Conservation (phyloP, 2,113 vertebrate genomes). For the Daphoenositta chrysoptera region DNA sequence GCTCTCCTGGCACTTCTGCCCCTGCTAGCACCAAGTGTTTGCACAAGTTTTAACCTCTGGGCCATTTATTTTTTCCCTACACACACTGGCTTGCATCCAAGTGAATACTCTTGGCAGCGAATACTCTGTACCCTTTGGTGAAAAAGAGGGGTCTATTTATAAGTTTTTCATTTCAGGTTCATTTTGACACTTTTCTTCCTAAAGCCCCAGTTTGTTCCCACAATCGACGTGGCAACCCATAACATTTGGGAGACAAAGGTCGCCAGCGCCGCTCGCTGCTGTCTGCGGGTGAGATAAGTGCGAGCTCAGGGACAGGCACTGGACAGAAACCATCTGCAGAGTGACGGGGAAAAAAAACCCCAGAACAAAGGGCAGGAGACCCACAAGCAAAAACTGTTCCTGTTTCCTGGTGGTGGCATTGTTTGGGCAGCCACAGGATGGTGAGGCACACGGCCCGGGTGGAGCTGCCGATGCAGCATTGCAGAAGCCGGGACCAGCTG, state of each 20-base stretch:
- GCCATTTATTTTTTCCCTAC: background rate
- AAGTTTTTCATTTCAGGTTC: background rate
- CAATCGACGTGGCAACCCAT: background rate
- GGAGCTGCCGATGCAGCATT: background rate
- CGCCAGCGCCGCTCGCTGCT: accelerated
- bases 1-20: background rate
- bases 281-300: background rate
- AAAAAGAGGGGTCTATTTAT: background rate
- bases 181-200: background rate
- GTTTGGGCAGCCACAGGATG: background rate
- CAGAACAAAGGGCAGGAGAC: background rate
- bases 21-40: background rate
- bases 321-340: background rate
- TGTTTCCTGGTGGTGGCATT: background rate
- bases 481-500: background rate
- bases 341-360: background rate
- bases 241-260: background rate
- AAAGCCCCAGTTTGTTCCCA: background rate
- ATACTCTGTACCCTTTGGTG: background rate
- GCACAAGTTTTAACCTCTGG: background rate
- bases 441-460: accelerated
- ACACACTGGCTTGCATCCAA: background rate
- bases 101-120: background rate
- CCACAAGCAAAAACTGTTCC: background rate
- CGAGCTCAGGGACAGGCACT: background rate